phyloP scores from a whole-genome alignment of 2,888 invertebrate species.

The Ferdinandea cuprea region DNA sequence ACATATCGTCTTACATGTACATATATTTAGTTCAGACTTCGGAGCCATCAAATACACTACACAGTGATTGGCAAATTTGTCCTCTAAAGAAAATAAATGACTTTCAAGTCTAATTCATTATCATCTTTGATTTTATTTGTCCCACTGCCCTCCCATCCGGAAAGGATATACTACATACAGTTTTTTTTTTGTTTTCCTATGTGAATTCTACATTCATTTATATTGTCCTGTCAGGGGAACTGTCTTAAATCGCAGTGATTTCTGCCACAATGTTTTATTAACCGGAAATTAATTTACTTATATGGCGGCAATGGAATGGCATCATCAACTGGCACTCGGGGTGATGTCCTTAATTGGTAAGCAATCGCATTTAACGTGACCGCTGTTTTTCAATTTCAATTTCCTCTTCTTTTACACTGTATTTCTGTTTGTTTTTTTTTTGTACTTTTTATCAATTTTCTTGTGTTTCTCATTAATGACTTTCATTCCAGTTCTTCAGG shows the following conservation, averaged over 20 bases:
- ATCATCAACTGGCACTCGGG: background rate
- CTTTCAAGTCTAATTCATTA: constrained; percentile 43
- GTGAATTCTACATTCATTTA: constrained; percentile 47
- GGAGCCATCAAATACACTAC: background rate
- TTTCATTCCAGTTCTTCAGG: constrained; percentile 6
- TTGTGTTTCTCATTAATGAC: constrained; percentile 33
- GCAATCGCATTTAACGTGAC: constrained; percentile 51
- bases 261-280: constrained; percentile 64
- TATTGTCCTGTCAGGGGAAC: constrained; percentile 65
- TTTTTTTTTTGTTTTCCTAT: background rate
- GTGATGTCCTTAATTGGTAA: constrained; percentile 49
- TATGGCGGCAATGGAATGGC: constrained; percentile 13
- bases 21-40: too few species aligned
- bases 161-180: background rate
- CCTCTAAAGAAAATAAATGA: constrained; percentile 58
- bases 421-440: background rate
- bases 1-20: constrained; percentile 11
- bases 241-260: constrained; percentile 66
- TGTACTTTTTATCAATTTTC: constrained; percentile 16
- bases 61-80: constrained; percentile 39
- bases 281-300: constrained; percentile 70
- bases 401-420: background rate
- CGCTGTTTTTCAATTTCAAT: constrained; percentile 53
- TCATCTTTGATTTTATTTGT: constrained; percentile 19
- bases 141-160: background rate